Evolutionary conservation across 2,888 invertebrate species (phyloP).

Genomic region (Melanotus villosus): DNA sequence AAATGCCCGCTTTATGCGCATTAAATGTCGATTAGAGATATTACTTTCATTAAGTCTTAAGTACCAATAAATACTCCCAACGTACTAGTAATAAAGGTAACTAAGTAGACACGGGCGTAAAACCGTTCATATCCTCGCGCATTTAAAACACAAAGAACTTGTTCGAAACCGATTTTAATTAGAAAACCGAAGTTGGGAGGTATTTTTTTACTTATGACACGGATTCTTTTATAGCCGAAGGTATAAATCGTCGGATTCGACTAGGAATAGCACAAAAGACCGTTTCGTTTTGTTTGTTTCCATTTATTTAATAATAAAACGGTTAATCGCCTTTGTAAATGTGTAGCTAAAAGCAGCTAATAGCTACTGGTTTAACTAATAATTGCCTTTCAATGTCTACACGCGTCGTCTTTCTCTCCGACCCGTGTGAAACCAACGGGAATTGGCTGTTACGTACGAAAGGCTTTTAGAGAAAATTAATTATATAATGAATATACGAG

Average conservation of each 20-base stretch:
- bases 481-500: slow-evolving; percentile 33
- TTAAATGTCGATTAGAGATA: slow-evolving; percentile 28
- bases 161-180: neutral
- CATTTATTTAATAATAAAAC: slow-evolving; percentile 24
- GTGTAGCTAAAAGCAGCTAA: slow-evolving; percentile 25
- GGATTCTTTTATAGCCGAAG: neutral
- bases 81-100: slow-evolving; percentile 33
- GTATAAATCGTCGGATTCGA: neutral
- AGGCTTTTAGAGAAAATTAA: slow-evolving; percentile 24
- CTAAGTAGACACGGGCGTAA: slow-evolving; percentile 7
- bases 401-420: neutral
- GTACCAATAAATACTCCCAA: slow-evolving; percentile 33
- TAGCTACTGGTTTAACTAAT: slow-evolving; percentile 11
- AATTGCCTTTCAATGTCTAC: neutral
- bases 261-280: neutral
- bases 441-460: neutral
- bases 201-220: neutral
- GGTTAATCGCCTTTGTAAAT: slow-evolving; percentile 25
- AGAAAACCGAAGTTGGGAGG: neutral
- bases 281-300: slow-evolving; percentile 11
- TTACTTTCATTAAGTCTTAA: slow-evolving; percentile 37
- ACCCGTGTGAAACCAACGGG: neutral
- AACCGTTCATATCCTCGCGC: slow-evolving; percentile 3
- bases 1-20: slow-evolving; percentile 11
- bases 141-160: neutral